Base-by-base conservation (phyloP, 2,888 invertebrate genomes). In the Ormyrus rosae region DNA sequence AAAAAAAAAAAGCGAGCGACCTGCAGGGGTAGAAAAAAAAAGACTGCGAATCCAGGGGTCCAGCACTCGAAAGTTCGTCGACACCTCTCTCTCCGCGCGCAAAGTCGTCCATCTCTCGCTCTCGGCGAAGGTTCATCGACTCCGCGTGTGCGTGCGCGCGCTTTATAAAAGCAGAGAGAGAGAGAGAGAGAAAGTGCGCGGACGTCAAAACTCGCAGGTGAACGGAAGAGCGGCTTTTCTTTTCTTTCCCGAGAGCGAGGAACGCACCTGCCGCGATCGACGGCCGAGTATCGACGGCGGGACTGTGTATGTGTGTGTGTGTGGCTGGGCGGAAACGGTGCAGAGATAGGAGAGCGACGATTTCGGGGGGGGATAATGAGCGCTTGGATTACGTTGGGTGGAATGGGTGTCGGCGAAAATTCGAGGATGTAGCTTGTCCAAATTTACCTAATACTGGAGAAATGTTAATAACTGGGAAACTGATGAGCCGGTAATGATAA, bases 31-130 rank as follows among this genome's bases (percentile, higher is more conserved):
- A 50, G 0, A 64, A 10, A 50, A 64, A 50, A 13, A 46, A 46
- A 46, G 63, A 63, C 19, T 1, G 46, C 10, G 46, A 63, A 46
- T 50, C 48, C 10, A 46, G 5, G 51, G 7, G 51, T 8, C 9
- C 46, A 63, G 45, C n/a, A 68, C 68, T 68, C 53, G 11, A 68
- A 68, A 68, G 68, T 55, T 68, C 68, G 68, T 68, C 68, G 68
- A 68, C 68, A 45, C 55, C 68, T 65, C n/a, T 46, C 51, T 8
- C 51, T 51, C n/a, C 67, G 34, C 9, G 0, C 10, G 1, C 10
- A 11, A 11, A 45, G 45, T 67, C 53, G 45, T 67, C 53, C 51
- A 50, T 51, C 65, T n/a, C 51, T 19, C 19, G 13, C 19, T n/a
- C 50, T 65, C 65, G 64, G 19, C 8, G n/a, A n/a, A 64, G 45